These are phyloP conservation scores for Perdix hodgsoniae DNA, from an alignment of 2,797 vertebrate species.

Conservation along the genomic window DNA sequence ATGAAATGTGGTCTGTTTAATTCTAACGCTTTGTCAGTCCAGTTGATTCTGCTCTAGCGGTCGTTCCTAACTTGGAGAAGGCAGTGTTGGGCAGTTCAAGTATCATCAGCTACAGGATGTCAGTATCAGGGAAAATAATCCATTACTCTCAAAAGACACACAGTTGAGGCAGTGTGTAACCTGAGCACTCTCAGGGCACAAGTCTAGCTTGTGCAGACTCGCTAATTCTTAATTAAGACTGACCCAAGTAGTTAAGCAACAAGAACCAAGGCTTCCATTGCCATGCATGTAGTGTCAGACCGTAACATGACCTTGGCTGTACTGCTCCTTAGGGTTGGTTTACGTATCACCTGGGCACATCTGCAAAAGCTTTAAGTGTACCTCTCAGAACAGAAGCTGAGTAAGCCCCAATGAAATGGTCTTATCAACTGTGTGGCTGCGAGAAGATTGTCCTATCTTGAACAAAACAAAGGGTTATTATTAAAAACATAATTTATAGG, in stretches of 20 bases:
- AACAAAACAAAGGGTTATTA: not conserved
- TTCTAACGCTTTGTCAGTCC: not conserved
- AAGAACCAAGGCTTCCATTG: not conserved
- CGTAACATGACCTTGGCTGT: not conserved
- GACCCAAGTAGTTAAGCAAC: not conserved
- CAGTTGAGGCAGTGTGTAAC: not conserved
- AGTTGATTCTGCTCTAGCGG: not conserved
- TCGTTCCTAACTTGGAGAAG: not conserved
- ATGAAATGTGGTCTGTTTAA: not conserved
- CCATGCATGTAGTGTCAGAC: not conserved
- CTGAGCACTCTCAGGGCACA: not conserved
- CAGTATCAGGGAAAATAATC: not conserved
- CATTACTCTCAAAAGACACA: not conserved
- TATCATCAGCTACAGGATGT: not conserved
- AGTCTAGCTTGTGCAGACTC: not conserved
- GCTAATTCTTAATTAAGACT: not conserved
- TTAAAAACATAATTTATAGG: not conserved
- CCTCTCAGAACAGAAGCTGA: not conserved
- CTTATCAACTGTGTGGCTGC: not conserved
- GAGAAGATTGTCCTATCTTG: not conserved
- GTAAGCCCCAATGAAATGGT: not conserved
- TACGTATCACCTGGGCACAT: not conserved
- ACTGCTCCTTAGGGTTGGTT: not conserved
- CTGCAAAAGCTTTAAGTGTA: not conserved
- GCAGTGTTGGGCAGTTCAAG: not conserved